Base-by-base conservation (phyloP, 2,113 vertebrate genomes). In the Callipepla squamata region DNA sequence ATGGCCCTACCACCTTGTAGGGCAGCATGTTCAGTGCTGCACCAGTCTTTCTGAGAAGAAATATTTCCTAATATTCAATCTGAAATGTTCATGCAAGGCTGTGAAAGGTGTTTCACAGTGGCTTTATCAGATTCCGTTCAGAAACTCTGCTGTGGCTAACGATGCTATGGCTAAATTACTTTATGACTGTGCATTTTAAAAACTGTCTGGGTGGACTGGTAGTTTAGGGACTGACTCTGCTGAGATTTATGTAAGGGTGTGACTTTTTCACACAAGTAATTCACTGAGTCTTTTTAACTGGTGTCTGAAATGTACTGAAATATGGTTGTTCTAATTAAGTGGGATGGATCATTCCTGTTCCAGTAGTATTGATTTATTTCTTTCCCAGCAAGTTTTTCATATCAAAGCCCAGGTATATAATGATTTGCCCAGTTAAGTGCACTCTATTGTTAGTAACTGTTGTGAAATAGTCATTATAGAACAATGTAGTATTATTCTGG, bases 331-430 rank as follows among this genome's bases (percentile, higher is more conserved):
- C 93, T 97, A 97, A 97, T 98, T 97, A 97, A 79, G 69, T 48
- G 47, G 91, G 93, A 94, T 96, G 95, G 96, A 96, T 96, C 88
- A 92, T 97, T 97, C 92, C 89, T 59, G 67, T 92, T 96, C 68
- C 74, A 87, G 93, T 92, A 50, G 69, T 96, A 97, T 98, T 96
- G 98, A 98, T 91, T 96, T 97, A 93, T 95, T 97, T 97, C 87
- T 97, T 97, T 96, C 94, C 51, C 80, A 80, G 94, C 88, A 88
- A 89, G 72, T 95, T 92, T 97, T 95, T 97, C 90, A 95, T 18
- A 91, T 92, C 89, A 77, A 72, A 95, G 82, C 75, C 70, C 79
- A 62, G 68, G 67, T 81, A 95, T 96, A 84, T 90, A 96, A 96
- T 94, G 95, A 95, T 95, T 91, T 92, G 67, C 88, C 58, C 62